These are phyloP conservation scores for Corythornis vintsioides DNA, from an alignment of 2,113 vertebrate species.

Conservation along the genomic window DNA sequence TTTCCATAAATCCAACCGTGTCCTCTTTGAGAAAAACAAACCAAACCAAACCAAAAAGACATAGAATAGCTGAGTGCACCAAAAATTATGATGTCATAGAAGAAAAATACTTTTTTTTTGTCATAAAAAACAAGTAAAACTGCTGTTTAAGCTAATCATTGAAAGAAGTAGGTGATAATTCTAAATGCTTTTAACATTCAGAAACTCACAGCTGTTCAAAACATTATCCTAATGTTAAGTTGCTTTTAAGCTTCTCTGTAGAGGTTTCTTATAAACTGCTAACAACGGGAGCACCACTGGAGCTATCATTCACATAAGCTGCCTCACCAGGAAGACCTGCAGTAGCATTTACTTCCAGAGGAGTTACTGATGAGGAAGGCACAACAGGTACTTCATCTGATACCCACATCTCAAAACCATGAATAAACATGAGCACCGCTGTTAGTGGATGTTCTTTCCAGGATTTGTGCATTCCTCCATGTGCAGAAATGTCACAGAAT, in stretches of 20 bases:
- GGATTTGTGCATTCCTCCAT: not conserved
- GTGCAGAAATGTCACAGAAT: not conserved
- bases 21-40: not conserved
- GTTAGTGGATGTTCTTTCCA: not conserved
- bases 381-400: not conserved
- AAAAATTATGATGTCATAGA: not conserved
- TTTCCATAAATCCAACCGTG: too few relatives aligned
- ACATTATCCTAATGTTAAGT: not conserved
- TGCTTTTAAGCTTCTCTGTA: not conserved
- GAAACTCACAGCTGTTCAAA: not conserved
- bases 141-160: not conserved
- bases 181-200: not conserved
- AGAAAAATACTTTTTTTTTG: not conserved
- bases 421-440: not conserved
- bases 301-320: not conserved
- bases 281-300: not conserved
- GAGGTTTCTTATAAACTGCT: not conserved
- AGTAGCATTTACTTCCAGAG: not conserved
- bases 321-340: rapidly evolving
- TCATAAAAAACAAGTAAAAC: not conserved
- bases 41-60: not conserved
- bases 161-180: not conserved
- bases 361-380: not conserved
- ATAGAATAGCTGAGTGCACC: not conserved
- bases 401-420: not conserved